Conservation (phyloP, 2,113 vertebrate genomes). For the Chamaea fasciata region DNA sequence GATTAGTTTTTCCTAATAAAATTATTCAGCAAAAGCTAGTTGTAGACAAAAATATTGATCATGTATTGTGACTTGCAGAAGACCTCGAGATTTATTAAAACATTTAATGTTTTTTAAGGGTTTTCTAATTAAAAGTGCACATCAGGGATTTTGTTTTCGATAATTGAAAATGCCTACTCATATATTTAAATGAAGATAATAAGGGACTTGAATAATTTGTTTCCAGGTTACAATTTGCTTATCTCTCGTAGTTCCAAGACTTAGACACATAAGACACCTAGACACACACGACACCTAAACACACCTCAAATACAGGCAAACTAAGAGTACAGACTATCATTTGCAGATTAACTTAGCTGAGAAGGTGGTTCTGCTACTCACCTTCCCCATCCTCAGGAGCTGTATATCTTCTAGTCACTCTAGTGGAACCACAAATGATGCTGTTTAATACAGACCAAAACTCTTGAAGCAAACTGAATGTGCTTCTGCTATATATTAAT, state of each 20-base stretch:
- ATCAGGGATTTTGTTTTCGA: not conserved
- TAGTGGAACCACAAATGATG: not conserved
- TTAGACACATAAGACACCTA: not conserved
- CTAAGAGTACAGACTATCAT: not conserved
- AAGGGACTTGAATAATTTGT: not conserved
- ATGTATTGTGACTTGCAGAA: not conserved
- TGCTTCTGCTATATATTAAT: not conserved
- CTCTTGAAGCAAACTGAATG: not conserved
- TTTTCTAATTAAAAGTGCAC: not conserved
- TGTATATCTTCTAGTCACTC: not conserved
- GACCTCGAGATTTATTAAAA: not conserved
- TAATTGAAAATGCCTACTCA: not conserved
- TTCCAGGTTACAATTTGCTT: not conserved
- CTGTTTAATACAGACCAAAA: not conserved
- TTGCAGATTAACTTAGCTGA: not conserved
- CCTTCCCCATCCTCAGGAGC: not conserved
- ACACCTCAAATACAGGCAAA: not conserved
- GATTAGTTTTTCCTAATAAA: not conserved
- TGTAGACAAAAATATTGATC: not conserved
- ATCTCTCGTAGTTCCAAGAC: not conserved
- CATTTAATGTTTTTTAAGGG: not conserved
- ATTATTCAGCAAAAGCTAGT: not conserved
- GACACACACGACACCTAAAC: not conserved
- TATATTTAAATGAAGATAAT: not conserved
- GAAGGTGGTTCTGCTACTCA: not conserved